Evolutionary conservation across 2,113 vertebrate genomes (phyloP), one percentile per base, ranked within the genome.

Genomic region (Halcyon malimbica): DNA sequence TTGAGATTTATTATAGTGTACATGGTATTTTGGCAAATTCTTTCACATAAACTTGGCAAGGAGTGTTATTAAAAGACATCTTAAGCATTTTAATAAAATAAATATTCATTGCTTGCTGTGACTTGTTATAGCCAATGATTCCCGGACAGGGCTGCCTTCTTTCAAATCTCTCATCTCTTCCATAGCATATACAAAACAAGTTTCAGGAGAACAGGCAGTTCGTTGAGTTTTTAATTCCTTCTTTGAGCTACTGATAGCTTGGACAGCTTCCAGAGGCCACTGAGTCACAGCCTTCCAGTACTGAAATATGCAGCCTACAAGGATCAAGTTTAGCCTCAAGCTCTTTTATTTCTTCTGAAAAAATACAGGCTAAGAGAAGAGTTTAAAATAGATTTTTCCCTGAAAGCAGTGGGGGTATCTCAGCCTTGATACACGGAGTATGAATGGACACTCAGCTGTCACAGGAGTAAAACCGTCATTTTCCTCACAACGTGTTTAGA

Each of bases 191-290:
- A 68, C 69, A 88, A 88, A 93, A 69, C 69, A 93, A 93, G 62
- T 84, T 93, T 77, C 87, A 85, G 74, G 74, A 88, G 39, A 94
- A 91, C 80, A 94, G 42, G 76, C 83, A 78, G 83, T 64, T 77
- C 0, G 24, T 56, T 91, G 54, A 96, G 92, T 39, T 91, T 87
- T 85, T 81, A 88, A 83, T 90, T 95, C 87, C 87, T 82, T 62
- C 76, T 94, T 65, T 70, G 90, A 90, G 92, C 73, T 92, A 89
- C 87, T 90, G 83, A 94, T 56, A 79, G 67, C 76, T 88, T 94
- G 87, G 93, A 94, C 76, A 83, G 56, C 31, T 79, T 95, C 83
- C 94, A 95, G 89, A 94, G 80, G 84, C 90, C 69, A 93, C 81
- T 81, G 83, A 92, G 83, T 94, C 86, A 94, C 65, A 90, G 87